Evolutionary conservation across 2,888 invertebrate species (phyloP), one percentile per base, ranked within the genome.

Genomic region (Agonopterix alstromeriana): DNA sequence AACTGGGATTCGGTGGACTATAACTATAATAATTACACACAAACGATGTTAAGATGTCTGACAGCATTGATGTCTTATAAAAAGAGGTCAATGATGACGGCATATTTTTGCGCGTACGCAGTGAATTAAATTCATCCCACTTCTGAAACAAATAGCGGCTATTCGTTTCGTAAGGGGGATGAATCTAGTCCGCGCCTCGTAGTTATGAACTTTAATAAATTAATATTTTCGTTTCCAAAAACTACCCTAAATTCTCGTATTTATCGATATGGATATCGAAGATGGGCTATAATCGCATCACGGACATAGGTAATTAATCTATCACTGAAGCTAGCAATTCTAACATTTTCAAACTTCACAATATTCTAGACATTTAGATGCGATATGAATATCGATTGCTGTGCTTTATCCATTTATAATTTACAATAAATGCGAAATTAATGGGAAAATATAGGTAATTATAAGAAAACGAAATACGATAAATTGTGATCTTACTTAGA

Each of bases 301-400:
- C n/a, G 43, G 43, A 43, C 43, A 43, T 9, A n/a, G n/a, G n/a
- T n/a, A n/a, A n/a, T 27, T 9, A n/a, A n/a, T n/a, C 38, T n/a
- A 38, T 3, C 38, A 38, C n/a, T 38, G 42, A 48, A 48, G 45
- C 48, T 48, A 48, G 48, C 48, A 41, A n/a, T 43, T 41, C 48
- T 48, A 45, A 11, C n/a, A 41, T 8, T 43, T 43, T 10, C 9
- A 17, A 43, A 8, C 10, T 35, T 9, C 8, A 44, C 35, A 35
- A 11, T 8, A 3, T 44, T 11, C 10, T n/a, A 27, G 14, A n/a
- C 11, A 36, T 44, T 3, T 40, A 44, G 10, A 12, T 35, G 11
- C 17, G 10, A 35, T 35, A 44, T 44, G 35, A 35, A 10, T 35
- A 43, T 9, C 9, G 44, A 44, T 35, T 35, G 44, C 44, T 27